Conservation (phyloP, 2,113 vertebrate genomes). For the Xyrauchen texanus region DNA sequence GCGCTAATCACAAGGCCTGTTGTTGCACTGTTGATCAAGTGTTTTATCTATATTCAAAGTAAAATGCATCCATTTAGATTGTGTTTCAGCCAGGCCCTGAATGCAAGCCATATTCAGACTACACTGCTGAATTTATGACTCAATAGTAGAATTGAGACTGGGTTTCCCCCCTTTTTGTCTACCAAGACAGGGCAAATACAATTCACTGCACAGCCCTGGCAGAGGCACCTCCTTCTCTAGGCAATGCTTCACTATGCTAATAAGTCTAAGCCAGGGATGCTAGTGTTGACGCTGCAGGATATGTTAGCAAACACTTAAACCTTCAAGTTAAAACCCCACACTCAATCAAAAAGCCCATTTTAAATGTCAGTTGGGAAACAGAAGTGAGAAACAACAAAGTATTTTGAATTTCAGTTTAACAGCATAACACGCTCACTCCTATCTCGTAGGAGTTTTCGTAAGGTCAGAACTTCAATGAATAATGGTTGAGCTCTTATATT, state of each 20-base stretch:
- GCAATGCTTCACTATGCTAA: constrained; percentile 71
- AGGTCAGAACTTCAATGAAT: constrained; percentile 39
- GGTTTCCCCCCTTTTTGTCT: constrained; percentile 31
- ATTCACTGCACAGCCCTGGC: constrained; percentile 45
- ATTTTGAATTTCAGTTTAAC: constrained; percentile 48
- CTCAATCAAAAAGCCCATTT: constrained; percentile 61
- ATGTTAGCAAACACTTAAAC: constrained; percentile 63
- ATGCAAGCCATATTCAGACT: constrained; percentile 31
- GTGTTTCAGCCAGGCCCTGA: constrained; percentile 27
- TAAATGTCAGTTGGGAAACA: constrained; percentile 59
- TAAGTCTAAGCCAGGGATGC: constrained; percentile 66
- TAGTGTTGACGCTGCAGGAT: constrained; percentile 72
- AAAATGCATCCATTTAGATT: constrained; percentile 42
- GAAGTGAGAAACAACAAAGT: constrained; percentile 49
- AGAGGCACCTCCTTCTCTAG: constrained; percentile 60
- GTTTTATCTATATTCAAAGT: constrained; percentile 39
- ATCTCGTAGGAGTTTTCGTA: constrained; percentile 29
- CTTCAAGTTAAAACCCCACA: constrained; percentile 57
- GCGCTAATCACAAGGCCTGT: constrained; percentile 20
- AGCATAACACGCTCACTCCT: constrained; percentile 20
- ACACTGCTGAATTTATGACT: constrained; percentile 38
- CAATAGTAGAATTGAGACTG: constrained; percentile 34
- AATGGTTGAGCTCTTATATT: constrained; percentile 23
- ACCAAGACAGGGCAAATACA: constrained; percentile 38
- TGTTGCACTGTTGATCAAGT: constrained; percentile 30